Base-by-base conservation (phyloP, 2,888 invertebrate genomes). In the Imbricaverruca yamaguchii region DNA sequence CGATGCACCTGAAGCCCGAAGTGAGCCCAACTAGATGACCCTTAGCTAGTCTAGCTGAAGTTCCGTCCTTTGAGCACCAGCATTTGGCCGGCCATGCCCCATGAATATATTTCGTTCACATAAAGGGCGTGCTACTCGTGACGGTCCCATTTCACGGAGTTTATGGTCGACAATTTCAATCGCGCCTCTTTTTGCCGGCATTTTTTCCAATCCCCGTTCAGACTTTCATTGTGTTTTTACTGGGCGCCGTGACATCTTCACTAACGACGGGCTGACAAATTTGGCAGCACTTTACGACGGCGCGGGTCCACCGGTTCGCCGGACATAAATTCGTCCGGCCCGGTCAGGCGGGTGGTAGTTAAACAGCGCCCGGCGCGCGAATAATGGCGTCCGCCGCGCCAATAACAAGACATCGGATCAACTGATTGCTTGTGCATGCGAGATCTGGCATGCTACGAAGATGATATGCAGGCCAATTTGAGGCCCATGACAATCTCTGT, bases 111-210 rank as follows among this genome's bases (percentile, higher is more conserved):
- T 15, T 69, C 13, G 39, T 69, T 69, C 69, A 69, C 9, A 39
- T 23, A 53, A 23, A 69, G 18, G 67, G 69, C 15, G 39, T 39
- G 13, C 69, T 39, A 7, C 39, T 39, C 21, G 69, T 55, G 21
- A 53, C 55, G 21, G 74, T 74, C 74, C 21, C 69, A 10, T 21
- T 9, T 18, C 23, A 53, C 74, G 12, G 55, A 59, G 21, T 74
- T 74, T 74, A 74, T 21, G 74, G 55, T 53, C 18, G 74, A 74
- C 74, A 74, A 21, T 74, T 74, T 74, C 74, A 74, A 74, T 74
- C 21, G 21, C 4, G 53, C 23, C 53, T 21, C 74, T 74, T 74
- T 74, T 74, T 74, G 74, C 74, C 55, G 55, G 55, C 21, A 74
- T 74, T 74, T 74, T 53, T 12, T 25, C 39, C 74, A 18, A 13